A percentile compares a stretch with the other conserved stretches of the same genome.
phyloP scores from a whole-genome alignment of 2,113 vertebrate genomes.

The Phalacrocorax aristotelis region DNA sequence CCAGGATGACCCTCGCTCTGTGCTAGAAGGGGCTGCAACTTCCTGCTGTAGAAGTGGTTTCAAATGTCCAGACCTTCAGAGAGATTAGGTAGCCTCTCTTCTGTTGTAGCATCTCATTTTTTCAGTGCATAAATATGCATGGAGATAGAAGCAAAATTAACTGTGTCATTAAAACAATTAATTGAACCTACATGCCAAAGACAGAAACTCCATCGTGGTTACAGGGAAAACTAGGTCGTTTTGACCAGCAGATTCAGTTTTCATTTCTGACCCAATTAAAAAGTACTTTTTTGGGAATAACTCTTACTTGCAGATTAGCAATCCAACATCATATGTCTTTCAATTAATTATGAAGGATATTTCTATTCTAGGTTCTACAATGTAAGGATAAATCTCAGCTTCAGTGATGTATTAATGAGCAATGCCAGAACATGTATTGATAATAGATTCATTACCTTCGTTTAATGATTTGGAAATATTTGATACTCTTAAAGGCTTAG shows the following conservation, averaged over 20 bases:
- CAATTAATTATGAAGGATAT: background rate
- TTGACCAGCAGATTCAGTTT: background rate
- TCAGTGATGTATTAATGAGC: background rate
- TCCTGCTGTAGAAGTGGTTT: background rate
- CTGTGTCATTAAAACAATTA: slow-evolving; percentile 32
- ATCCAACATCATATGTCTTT: background rate
- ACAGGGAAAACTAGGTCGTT: background rate
- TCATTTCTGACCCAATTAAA: slow-evolving; percentile 22
- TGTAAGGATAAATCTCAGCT: background rate
- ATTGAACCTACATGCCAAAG: background rate
- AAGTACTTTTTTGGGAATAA: background rate
- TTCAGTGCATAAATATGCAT: background rate
- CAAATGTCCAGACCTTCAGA: background rate
- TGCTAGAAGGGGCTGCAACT: background rate
- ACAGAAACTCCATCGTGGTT: background rate
- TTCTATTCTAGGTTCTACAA: background rate
- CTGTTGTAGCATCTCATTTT: background rate
- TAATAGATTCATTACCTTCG: slow-evolving; percentile 18
- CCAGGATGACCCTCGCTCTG: background rate
- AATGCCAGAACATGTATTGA: slow-evolving; percentile 11
- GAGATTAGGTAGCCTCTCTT: background rate
- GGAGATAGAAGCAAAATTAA: background rate
- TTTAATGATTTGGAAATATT: slow-evolving; percentile 4
- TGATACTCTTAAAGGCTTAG: background rate
- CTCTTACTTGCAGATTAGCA: background rate